Evolutionary conservation across 2,113 vertebrate species (phyloP), one percentile per base, ranked within the genome.

Genomic region (Peromyscus californicus): DNA sequence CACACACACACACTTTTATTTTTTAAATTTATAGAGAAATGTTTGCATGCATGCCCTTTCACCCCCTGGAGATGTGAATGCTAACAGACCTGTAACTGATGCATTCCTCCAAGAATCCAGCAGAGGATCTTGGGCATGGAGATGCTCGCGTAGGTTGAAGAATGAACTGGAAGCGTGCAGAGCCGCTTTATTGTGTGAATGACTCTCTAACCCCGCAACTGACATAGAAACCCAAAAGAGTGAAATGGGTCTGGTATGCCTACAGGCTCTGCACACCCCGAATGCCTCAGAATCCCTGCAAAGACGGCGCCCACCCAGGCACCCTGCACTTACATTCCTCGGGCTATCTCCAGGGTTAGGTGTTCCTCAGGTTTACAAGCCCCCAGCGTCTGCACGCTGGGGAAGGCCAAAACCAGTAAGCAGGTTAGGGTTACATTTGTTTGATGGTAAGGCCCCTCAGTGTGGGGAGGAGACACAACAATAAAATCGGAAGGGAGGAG

Each of bases 1-100:
- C n/a, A n/a, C 22, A 33, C 16, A 19, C 9, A 19, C 39, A 76
- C 21, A 59, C 51, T 22, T 36, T 39, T 4, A 8, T 22, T 26
- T 63, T 63, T 11, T 31, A 42, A 42, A 63, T 69, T 33, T 33
- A 36, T 31, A 21, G 39, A 86, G 61, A 72, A 24, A 63, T 11
- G 12, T 2, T 12, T 6, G 33, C 2, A 0, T 0, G 0, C 2
- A 3, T 21, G 7, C 51, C n/a, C 59, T 33, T 48, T 33, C 4
- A 22, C 59, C 86, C 45, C 59, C 17, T 22, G 5, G 16, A 51
- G 42, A 89, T 3, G 0, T 1, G n/a, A 31, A 78, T 19, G 65
- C 15, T 69, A 21, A 48, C 15, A 1, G 0, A 61, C 36, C 57
- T 12, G 36, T 3, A 17, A 36, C 3, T 5, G 24, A 0, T 29